phyloP scores from a whole-genome alignment of 2,888 invertebrate genomes.

The Melinaea marsaeus region DNA sequence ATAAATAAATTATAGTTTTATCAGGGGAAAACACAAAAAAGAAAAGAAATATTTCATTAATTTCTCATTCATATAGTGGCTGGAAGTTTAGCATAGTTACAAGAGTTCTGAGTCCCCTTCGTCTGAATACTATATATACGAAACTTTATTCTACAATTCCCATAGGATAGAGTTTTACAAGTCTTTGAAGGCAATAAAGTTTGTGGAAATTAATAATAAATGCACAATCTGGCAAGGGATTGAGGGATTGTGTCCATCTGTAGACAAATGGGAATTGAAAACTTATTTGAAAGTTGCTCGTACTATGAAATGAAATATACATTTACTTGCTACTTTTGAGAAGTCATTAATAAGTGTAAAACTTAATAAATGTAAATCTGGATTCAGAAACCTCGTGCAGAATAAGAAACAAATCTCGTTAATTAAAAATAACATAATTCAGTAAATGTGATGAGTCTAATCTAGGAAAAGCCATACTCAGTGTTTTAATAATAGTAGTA shows the following conservation, averaged over 20 bases:
- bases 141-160: constrained; percentile 22
- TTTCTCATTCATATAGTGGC: too few relatives aligned
- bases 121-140: constrained; percentile 18
- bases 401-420: too few relatives aligned
- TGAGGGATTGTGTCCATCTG: constrained; percentile 17
- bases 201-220: constrained; percentile 20
- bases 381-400: too few relatives aligned
- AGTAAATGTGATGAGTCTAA: too few relatives aligned
- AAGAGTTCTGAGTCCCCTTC: not conserved
- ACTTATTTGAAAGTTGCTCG: constrained; percentile 8
- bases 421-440: too few relatives aligned
- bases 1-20: too few relatives aligned
- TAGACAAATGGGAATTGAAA: constrained; percentile 8
- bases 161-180: constrained; percentile 23
- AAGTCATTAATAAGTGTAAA: too few relatives aligned
- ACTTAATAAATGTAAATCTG: too few relatives aligned
- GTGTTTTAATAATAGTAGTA: too few relatives aligned
- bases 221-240: constrained; percentile 22
- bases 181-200: constrained; percentile 23
- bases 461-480: too few relatives aligned
- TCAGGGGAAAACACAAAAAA: not conserved
- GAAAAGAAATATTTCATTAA: not conserved
- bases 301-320: not conserved
- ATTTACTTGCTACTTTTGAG: too few relatives aligned
- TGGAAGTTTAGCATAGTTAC: not conserved